Conservation (phyloP, 2,888 invertebrate species). For the Hoplodrina ambigua region DNA sequence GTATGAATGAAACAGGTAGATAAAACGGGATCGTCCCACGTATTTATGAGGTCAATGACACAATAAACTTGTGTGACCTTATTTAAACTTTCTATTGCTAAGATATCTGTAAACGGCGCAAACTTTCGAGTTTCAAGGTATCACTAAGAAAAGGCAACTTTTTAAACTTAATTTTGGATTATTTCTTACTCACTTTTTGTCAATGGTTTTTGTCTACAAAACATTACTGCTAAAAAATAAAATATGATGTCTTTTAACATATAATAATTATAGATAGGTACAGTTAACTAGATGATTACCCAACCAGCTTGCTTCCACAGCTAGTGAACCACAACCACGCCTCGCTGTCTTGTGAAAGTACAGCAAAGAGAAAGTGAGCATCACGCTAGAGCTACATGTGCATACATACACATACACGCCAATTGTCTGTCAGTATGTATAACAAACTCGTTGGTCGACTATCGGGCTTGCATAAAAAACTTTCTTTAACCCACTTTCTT, state of each 20-base stretch:
- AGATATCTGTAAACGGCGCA: constrained; percentile 39
- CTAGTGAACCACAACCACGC: constrained; percentile 86
- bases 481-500: constrained; percentile 91
- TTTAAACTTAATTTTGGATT: not conserved
- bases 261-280: constrained; percentile 18
- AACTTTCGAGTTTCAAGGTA: constrained; percentile 57
- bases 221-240: not conserved
- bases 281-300: constrained; percentile 65
- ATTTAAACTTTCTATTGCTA: constrained; percentile 69
- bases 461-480: constrained; percentile 85
- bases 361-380: constrained; percentile 89
- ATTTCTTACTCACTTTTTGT: not conserved
- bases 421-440: constrained; percentile 77
- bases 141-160: not conserved
- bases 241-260: not conserved
- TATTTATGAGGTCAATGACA: constrained; percentile 70
- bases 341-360: constrained; percentile 88
- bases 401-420: constrained; percentile 73
- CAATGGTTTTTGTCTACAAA: no score
- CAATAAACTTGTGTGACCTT: constrained; percentile 67
- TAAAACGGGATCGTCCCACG: constrained; percentile 12
- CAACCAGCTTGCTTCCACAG: constrained; percentile 75
- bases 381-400: constrained; percentile 80
- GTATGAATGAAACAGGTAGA: constrained; percentile 31
- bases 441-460: constrained; percentile 81